Evolutionary conservation across 2,797 vertebrate species (phyloP).

Genomic region (Psittacula echo): DNA sequence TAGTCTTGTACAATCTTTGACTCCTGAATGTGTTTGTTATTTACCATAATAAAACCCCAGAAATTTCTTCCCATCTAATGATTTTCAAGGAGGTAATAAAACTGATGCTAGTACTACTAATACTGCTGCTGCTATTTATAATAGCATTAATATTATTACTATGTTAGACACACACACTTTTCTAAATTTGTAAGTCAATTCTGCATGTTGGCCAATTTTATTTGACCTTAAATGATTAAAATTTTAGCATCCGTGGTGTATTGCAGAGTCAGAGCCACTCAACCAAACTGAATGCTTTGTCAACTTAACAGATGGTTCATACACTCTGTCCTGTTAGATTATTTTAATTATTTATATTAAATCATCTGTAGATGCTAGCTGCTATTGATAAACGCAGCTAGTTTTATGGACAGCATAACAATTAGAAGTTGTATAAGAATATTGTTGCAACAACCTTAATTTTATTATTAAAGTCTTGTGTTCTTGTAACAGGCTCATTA

Average conservation of each 20-base stretch:
- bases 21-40: neutral
- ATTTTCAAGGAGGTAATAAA: neutral
- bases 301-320: neutral
- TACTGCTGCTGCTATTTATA: neutral
- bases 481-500: neutral
- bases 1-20: neutral
- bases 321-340: neutral
- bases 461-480: neutral
- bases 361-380: neutral
- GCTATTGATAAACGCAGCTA: neutral
- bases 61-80: neutral
- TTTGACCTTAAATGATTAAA: neutral
- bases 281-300: neutral
- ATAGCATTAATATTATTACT: neutral
- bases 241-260: neutral
- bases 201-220: neutral
- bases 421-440: neutral
- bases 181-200: neutral
- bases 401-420: neutral
- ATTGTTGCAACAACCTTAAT: neutral
- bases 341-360: neutral
- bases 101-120: neutral
- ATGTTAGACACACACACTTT: neutral
- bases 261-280: neutral
- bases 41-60: neutral